phyloP scores from a whole-genome alignment of 1,140 invertebrate species.

The Bombyx mori region DNA sequence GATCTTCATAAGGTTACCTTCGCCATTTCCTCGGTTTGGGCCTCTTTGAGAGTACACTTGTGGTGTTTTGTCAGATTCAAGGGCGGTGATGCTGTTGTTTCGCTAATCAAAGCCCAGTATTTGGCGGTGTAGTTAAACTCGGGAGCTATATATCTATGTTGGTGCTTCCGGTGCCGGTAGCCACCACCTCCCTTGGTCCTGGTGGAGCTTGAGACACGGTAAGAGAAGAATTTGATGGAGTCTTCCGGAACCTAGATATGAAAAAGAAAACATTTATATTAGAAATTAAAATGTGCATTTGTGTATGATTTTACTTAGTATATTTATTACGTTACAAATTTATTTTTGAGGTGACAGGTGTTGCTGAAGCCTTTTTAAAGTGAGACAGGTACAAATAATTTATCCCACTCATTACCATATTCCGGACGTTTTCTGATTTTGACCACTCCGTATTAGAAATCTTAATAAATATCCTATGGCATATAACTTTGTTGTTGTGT shows the following conservation, averaged over 20 bases:
- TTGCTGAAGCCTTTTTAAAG: too few relatives aligned
- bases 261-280: neutral
- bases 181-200: conserved; percentile 54
- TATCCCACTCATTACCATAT: too few relatives aligned
- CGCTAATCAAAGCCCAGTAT: conserved; percentile 60
- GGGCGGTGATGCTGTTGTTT: conserved; percentile 42
- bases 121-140: conserved; percentile 62
- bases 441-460: too few relatives aligned
- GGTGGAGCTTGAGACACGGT: conserved; percentile 57
- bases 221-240: conserved; percentile 51
- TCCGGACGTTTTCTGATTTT: too few relatives aligned
- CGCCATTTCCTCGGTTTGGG: conserved; percentile 48
- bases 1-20: conserved; percentile 27
- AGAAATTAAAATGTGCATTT: too few relatives aligned
- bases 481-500: too few relatives aligned
- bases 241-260: conserved; percentile 47
- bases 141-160: conserved; percentile 58
- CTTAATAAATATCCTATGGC: too few relatives aligned
- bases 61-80: conserved; percentile 42
- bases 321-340: too few relatives aligned
- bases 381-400: too few relatives aligned
- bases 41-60: conserved; percentile 59
- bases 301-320: too few relatives aligned
- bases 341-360: too few relatives aligned
- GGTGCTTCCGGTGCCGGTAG: conserved; percentile 50